Evolutionary conservation across 2,888 invertebrate species (phyloP).

Genomic region (Limnephilus rhombicus): DNA sequence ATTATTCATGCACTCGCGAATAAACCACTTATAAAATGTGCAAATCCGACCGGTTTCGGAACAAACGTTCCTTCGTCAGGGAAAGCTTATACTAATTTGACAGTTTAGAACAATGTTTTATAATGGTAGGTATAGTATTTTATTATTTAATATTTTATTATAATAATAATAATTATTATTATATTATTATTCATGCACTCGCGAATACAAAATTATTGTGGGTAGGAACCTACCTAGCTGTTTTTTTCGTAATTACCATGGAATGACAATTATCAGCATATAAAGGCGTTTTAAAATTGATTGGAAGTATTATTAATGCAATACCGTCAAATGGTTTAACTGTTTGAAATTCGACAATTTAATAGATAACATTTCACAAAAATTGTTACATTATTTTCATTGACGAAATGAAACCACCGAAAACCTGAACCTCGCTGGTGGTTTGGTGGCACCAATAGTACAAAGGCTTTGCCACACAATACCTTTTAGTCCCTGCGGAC

Average conservation of each 20-base stretch:
- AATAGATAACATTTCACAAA: neutral
- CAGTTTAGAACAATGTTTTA: too few relatives aligned
- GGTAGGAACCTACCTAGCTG: neutral
- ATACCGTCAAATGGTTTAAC: neutral
- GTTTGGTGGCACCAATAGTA: constrained; percentile 20
- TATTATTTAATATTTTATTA: too few relatives aligned
- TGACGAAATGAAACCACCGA: neutral
- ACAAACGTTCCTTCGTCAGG: too few relatives aligned
- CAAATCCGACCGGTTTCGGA: too few relatives aligned
- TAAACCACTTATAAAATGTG: too few relatives aligned
- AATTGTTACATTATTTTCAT: neutral
- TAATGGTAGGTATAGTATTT: too few relatives aligned
- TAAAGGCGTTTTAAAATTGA: neutral
- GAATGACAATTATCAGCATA: neutral
- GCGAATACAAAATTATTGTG: neutral
- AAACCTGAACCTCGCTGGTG: neutral
- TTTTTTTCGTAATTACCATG: neutral
- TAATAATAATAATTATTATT: too few relatives aligned
- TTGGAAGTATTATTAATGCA: neutral
- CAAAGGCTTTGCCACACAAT: constrained; percentile 46
- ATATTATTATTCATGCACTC: neutral
- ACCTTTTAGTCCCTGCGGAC: neutral
- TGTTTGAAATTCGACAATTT: neutral
- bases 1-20: too few relatives aligned
- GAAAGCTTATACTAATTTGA: too few relatives aligned